Percentiles rank a stretch among this genome's conserved stretches.
Evolutionary conservation across 2,888 invertebrate species (phyloP).

Genomic region (Dinocampus coccinellae): DNA sequence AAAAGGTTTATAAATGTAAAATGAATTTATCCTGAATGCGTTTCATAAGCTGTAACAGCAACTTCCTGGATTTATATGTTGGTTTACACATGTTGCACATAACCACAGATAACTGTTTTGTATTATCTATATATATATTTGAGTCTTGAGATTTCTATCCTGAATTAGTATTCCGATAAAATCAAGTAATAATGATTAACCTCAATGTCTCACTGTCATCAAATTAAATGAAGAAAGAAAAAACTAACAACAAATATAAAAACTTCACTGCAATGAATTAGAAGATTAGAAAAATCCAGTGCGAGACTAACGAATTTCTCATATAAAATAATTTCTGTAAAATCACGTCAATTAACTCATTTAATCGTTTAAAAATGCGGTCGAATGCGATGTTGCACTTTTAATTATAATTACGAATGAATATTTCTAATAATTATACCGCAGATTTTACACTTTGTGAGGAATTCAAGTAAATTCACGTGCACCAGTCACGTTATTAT

Average conservation of each 20-base stretch:
- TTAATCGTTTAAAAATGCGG: constrained; percentile 21
- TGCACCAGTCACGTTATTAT: constrained; percentile 33
- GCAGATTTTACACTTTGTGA: constrained; percentile 32
- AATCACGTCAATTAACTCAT: constrained; percentile 25
- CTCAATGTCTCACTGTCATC: too few relatives aligned
- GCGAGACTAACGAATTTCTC: background rate
- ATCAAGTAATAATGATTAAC: background rate
- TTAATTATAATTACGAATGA: background rate
- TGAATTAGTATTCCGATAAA: too few relatives aligned
- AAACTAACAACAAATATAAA: too few relatives aligned
- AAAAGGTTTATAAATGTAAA: background rate
- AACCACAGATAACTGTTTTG: background rate
- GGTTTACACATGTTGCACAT: background rate
- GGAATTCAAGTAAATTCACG: constrained; percentile 34
- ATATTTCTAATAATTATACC: constrained; percentile 21
- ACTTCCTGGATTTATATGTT: background rate
- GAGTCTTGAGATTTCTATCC: background rate
- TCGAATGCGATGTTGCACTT: background rate
- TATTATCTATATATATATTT: background rate
- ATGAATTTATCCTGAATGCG: background rate
- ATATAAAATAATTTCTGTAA: background rate
- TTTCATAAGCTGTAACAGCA: background rate
- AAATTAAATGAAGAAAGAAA: background rate
- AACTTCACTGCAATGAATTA: background rate
- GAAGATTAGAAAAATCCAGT: background rate